These are phyloP conservation scores for Chlorospingus flavigularis DNA, from an alignment of 2,797 vertebrate species.

Conservation along the genomic window DNA sequence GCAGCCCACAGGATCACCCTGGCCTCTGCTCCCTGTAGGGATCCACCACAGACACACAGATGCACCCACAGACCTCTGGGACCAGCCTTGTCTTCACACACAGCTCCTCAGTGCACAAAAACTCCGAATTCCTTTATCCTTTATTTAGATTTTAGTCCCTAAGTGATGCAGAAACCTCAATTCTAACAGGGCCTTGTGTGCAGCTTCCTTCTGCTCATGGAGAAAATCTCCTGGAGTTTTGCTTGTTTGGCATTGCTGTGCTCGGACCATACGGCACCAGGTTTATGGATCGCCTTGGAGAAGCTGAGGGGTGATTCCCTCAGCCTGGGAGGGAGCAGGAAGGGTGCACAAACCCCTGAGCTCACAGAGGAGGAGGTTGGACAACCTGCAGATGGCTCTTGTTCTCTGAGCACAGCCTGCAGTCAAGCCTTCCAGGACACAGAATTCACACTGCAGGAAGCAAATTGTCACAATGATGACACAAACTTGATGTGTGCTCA, in stretches of 20 bases:
- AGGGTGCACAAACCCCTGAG: not conserved
- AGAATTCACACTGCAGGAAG: rapidly evolving
- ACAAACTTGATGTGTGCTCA: not conserved
- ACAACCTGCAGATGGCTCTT: not conserved
- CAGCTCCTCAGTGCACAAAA: not conserved
- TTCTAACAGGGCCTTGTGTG: not conserved
- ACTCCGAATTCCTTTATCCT: not conserved
- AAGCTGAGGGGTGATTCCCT: not conserved
- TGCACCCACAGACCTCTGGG: not conserved
- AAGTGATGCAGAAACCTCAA: not conserved
- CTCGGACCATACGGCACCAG: not conserved
- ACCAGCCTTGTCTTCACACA: not conserved
- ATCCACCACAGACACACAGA: rapidly evolving
- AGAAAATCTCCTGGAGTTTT: not conserved
- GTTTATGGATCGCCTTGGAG: not conserved
- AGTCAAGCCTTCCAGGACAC: not conserved
- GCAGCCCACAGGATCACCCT: not conserved
- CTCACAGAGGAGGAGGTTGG: not conserved
- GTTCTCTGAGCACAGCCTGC: not conserved
- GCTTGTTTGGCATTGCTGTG: not conserved
- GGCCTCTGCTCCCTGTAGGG: not conserved
- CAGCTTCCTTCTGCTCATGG: not conserved
- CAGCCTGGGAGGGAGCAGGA: not conserved
- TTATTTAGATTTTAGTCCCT: not conserved
- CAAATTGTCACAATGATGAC: not conserved